A percentile compares a stretch with the other conserved stretches of the same genome.
Conservation (phyloP, 2,797 vertebrate species). For the Rhynchonycteris naso region DNA sequence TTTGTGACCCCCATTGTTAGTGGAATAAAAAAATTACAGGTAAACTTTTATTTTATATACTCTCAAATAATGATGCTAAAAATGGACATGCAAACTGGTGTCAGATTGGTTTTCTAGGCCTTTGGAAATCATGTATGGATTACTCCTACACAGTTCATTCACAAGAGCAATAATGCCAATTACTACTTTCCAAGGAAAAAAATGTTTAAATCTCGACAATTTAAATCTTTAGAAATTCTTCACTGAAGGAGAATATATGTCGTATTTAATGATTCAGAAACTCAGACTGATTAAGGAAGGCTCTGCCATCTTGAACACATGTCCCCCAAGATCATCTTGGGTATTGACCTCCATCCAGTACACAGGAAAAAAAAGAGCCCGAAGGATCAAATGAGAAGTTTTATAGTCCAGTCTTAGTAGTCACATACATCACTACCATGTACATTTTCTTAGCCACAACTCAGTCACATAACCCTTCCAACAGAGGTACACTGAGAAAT, state of each 20-base stretch:
- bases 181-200: slow-evolving; percentile 31
- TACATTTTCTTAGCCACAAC: neutral
- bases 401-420: neutral
- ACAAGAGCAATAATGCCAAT: neutral
- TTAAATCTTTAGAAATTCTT: slow-evolving; percentile 19
- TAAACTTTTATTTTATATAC: slow-evolving; percentile 10
- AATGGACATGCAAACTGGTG: neutral
- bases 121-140: slow-evolving; percentile 26
- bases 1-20: neutral
- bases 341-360: neutral
- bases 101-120: neutral
- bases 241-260: neutral
- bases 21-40: slow-evolving; percentile 42
- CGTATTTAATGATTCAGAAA: neutral
- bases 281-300: neutral
- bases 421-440: neutral
- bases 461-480: neutral
- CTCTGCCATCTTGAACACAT: neutral
- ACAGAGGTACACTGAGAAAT: neutral
- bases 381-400: neutral
- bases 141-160: slow-evolving; percentile 42
- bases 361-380: neutral
- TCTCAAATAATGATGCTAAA: slow-evolving; percentile 49
- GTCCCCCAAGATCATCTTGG: neutral
- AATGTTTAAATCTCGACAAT: neutral